Evolutionary conservation across 2,113 vertebrate species (phyloP), one percentile per base, ranked within the genome.

Genomic region (Triplophysa tibetana): DNA sequence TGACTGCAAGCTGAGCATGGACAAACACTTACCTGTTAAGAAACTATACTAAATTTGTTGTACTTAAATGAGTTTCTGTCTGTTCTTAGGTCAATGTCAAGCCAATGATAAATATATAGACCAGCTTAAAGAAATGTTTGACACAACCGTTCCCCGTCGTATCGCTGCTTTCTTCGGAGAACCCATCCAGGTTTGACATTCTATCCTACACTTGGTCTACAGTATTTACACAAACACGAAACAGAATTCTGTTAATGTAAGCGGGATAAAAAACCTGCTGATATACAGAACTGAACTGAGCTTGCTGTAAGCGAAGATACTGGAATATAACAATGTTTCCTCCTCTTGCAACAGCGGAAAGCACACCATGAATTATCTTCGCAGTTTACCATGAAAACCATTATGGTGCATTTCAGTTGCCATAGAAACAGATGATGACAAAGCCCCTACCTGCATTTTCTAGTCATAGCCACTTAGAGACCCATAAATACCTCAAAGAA

Each of bases 81-180:
- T 50, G 23, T 72, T 70, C 13, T 50, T 76, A 99, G 97, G 89
- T 79, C 81, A 84, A n/a, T 99, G 98, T 87, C 86, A 91, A 63
- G 98, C 98, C 64, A 95, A 95, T 0, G 89, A 94, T 11, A 89
- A 88, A 7, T 99, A 99, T 78, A 91, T 98, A 3, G 91, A 90
- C 24, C 95, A 98, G 83, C 91, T 99, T 76, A 94, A 95, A 90
- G 96, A 98, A 1, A 94, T 94, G 0, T 91, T 99, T 70, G 89
- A 64, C 17, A 96, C 96, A 0, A 90, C 90, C 0, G 93, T 96
- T 38, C 88, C 96, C 48, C 91, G 86, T 76, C 89, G 78, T 48
- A 88, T 99, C 16, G 98, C 97, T 79, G 97, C 92, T 77, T 98
- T 99, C 89, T 96, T 99, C 29, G 94, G 90, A 61, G 97, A 99